Evolutionary conservation across 2,113 vertebrate species (phyloP).

Genomic region (Semicossyphus pulcher): DNA sequence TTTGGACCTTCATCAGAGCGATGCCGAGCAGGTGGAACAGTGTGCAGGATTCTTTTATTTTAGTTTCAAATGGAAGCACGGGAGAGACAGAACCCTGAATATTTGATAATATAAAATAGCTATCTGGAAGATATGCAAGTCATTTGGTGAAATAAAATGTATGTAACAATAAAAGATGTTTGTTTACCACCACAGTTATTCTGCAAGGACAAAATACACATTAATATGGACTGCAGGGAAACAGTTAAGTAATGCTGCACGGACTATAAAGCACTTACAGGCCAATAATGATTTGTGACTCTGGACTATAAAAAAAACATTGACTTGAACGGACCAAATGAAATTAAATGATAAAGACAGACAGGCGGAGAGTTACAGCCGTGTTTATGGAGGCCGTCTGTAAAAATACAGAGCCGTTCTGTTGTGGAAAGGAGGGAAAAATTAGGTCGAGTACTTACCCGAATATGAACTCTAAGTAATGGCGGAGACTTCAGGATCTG

Average conservation of each 20-base stretch:
- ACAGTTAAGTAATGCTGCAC: not conserved
- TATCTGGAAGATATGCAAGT: too few species aligned
- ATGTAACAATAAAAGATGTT: too few species aligned
- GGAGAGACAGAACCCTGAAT: too few species aligned
- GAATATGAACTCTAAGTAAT: constrained; percentile 41
- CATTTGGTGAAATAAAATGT: too few species aligned
- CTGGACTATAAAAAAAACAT: not conserved
- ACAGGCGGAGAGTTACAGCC: not conserved
- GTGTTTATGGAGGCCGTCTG: not conserved
- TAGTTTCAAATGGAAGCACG: too few species aligned
- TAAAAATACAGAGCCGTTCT: not conserved
- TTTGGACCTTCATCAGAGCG: too few species aligned
- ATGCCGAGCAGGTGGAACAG: too few species aligned
- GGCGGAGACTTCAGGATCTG: constrained; percentile 46
- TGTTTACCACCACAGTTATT: too few species aligned
- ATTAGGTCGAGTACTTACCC: constrained; percentile 62
- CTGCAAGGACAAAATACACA: too few species aligned
- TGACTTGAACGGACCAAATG: not conserved
- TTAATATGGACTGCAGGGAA: not conserved
- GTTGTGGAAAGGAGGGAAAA: not conserved
- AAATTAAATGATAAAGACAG: not conserved
- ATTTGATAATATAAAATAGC: too few species aligned
- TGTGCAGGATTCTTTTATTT: too few species aligned
- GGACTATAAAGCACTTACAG: not conserved
- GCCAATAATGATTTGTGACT: not conserved